Percentiles rank a stretch among this genome's conserved stretches.
Evolutionary conservation across 2,113 vertebrate genomes (phyloP).

Genomic region (Apteryx mantelli): DNA sequence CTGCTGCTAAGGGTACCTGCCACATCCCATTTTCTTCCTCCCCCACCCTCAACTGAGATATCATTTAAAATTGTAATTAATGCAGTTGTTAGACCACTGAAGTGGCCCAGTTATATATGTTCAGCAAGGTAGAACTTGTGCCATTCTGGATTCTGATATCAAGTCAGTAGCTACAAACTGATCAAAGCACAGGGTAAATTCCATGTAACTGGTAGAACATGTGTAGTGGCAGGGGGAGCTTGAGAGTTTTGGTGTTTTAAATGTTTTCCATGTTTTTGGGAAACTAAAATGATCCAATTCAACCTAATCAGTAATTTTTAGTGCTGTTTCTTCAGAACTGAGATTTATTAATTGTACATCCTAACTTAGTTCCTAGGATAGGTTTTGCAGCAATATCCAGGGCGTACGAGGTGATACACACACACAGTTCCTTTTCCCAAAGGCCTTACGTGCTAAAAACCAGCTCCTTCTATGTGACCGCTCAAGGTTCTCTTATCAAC

Average conservation of each 20-base stretch:
- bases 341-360: too few species aligned
- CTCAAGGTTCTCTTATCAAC: background rate
- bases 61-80: background rate
- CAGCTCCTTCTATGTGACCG: background rate
- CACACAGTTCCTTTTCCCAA: background rate
- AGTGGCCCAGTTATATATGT: background rate
- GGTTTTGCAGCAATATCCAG: background rate
- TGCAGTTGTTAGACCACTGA: background rate
- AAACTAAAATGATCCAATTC: background rate
- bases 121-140: too few species aligned
- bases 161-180: too few species aligned
- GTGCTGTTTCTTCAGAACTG: background rate
- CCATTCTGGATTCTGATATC: too few species aligned
- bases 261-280: background rate
- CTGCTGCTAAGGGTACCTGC: background rate
- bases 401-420: fast-evolving
- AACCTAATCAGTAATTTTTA: background rate
- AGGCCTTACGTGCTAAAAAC: background rate
- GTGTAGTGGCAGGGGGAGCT: background rate
- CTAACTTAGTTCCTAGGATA: background rate
- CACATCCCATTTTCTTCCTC: background rate
- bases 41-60: background rate
- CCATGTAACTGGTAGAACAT: too few species aligned
- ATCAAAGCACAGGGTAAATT: too few species aligned
- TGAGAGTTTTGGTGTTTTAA: background rate